Conservation (phyloP, 2,888 invertebrate genomes). For the Blomia tropicalis region DNA sequence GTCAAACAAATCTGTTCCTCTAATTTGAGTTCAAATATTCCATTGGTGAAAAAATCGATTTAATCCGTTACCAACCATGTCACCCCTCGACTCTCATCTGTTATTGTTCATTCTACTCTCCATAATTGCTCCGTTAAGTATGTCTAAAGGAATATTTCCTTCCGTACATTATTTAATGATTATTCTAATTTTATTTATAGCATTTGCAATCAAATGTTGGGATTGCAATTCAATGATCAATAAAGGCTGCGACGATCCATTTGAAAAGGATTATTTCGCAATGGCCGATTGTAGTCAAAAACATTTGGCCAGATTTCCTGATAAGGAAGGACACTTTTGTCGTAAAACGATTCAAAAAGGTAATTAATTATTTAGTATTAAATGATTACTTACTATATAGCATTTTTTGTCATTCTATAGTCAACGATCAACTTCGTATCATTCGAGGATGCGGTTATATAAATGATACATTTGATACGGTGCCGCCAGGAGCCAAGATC, state of each 20-base stretch:
- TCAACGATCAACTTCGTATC: slow-evolving; percentile 51
- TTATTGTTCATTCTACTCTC: neutral
- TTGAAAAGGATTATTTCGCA: slow-evolving; percentile 66
- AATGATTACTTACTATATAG: neutral
- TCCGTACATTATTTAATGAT: neutral
- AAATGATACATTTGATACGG: slow-evolving; percentile 41
- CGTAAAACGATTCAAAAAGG: slow-evolving; percentile 65
- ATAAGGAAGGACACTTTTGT: slow-evolving; percentile 49
- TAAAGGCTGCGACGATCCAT: slow-evolving; percentile 71
- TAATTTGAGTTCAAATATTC: too few species aligned
- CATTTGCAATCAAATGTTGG: slow-evolving; percentile 47
- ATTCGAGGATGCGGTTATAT: slow-evolving; percentile 60
- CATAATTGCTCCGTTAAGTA: neutral
- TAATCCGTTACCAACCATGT: too few species aligned
- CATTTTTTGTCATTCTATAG: slow-evolving; percentile 41
- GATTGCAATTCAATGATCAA: slow-evolving; percentile 81
- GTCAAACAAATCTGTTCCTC: neutral
- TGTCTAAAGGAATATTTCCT: neutral
- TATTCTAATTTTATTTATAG: too few species aligned
- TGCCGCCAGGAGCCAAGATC: slow-evolving; percentile 2
- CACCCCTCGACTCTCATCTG: neutral
- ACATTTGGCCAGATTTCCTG: slow-evolving; percentile 21
- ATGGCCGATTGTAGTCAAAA: slow-evolving; percentile 56
- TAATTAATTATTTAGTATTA: slow-evolving; percentile 35
- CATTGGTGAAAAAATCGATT: too few species aligned